Conservation (phyloP, 2,113 vertebrate species). For the Odocoileus hemionus region DNA sequence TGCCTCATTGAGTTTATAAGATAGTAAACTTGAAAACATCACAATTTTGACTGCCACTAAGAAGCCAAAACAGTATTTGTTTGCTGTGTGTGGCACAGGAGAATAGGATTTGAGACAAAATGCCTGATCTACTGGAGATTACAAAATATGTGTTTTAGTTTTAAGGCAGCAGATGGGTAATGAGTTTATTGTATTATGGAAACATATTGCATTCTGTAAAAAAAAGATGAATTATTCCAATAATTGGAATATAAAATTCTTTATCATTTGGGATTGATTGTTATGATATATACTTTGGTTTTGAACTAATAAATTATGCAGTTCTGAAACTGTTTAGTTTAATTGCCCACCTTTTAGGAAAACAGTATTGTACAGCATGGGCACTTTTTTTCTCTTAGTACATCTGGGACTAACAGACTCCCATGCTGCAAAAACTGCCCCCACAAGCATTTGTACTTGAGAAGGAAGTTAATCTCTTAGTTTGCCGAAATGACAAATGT, state of each 20-base stretch:
- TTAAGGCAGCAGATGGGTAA: background rate
- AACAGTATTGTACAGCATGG: background rate
- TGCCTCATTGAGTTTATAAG: background rate
- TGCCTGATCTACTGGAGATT: background rate
- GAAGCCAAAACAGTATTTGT: background rate
- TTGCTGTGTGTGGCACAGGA: background rate
- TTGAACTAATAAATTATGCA: background rate
- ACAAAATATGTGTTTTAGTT: background rate
- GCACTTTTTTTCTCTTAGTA: background rate
- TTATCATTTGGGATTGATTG: background rate
- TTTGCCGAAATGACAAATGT: conserved; percentile 11
- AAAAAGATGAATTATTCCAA: background rate
- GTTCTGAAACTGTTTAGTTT: conserved; percentile 6
- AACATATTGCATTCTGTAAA: background rate
- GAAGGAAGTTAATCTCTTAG: conserved; percentile 3
- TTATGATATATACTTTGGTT: background rate
- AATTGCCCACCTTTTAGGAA: background rate
- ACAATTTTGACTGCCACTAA: background rate
- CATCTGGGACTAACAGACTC: background rate
- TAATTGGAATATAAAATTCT: background rate
- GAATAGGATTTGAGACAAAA: background rate
- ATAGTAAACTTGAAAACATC: background rate
- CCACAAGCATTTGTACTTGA: background rate
- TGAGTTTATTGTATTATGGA: background rate
- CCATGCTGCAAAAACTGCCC: background rate